These are phyloP conservation scores for Beris chalybata DNA, from an alignment of 2,888 invertebrate genomes.

Conservation along the genomic window DNA sequence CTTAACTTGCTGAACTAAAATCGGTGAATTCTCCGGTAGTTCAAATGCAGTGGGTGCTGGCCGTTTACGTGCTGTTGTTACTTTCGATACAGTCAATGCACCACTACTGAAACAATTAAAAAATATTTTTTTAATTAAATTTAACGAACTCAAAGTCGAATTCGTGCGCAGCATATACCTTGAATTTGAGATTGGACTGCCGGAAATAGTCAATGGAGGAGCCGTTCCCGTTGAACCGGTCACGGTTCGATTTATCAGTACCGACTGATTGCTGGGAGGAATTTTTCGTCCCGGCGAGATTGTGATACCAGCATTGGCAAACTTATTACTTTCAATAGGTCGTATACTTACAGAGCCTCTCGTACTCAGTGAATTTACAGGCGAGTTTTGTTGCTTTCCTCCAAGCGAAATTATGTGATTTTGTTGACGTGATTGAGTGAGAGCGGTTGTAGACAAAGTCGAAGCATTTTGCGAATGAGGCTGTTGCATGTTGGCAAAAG, in stretches of 20 bases:
- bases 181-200: no score
- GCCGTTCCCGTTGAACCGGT: no score
- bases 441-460: neutral
- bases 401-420: neutral
- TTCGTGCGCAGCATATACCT: no score
- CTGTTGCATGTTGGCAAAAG: neutral
- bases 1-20: slow-evolving; percentile 7
- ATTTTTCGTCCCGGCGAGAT: slow-evolving; percentile 22
- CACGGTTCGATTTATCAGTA: no score
- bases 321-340: slow-evolving; percentile 29
- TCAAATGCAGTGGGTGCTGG: neutral
- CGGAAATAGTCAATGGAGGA: no score
- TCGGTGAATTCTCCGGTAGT: neutral
- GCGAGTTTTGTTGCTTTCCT: neutral
- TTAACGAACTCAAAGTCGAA: no score
- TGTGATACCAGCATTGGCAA: slow-evolving; percentile 29
- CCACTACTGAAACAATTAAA: neutral
- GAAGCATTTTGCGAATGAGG: neutral
- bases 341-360: slow-evolving; percentile 21
- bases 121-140: no score
- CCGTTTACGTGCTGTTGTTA: slow-evolving; percentile 11
- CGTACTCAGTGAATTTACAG: neutral
- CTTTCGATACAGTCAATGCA: slow-evolving; percentile 15
- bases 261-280: neutral
- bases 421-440: neutral